Evolutionary conservation across 2,797 vertebrate genomes (phyloP), one percentile per base, ranked within the genome.

Genomic region (Neopelma chrysocephalum): DNA sequence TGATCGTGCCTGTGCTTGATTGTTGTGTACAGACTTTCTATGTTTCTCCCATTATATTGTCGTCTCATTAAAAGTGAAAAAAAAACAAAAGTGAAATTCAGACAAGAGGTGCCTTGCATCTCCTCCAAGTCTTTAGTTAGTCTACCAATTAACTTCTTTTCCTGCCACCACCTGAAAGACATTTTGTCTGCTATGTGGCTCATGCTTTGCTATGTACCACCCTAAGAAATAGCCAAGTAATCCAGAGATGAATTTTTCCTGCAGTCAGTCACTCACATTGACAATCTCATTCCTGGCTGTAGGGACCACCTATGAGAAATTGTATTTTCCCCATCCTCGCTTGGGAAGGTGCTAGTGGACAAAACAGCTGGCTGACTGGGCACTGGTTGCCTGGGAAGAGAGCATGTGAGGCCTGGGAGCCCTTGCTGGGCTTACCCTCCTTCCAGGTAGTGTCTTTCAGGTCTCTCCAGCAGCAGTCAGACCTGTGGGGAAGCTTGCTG

Each of bases 351-450:
- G 12, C n/a, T 58, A 64, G 32, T 45, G 65, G 48, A 40, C 3
- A 8, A 38, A 48, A 22, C 0, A 5, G 7, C 29, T 21, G 14
- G 36, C 45, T 1, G 9, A 9, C 25, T 5, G 9, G 70, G 15
- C 76, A 8, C 12, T 25, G 15, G 25, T 23, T 77, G 34, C 40
- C 47, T 47, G 64, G 38, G 42, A 72, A 14, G 34, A 79, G 57
- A 32, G 53, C 29, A 25, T 1, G 1, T 54, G 66, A 43, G 36
- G 31, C 10, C 54, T 42, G 53, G 10, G 54, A 81, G 27, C 20
- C 34, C 54, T 80, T 53, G 22, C 51, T 64, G 64, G 25, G 25
- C 36, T 84, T 71, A 16, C 5, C 27, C 12, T 50, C 5, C 62
- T 82, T 69, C 50, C 62, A 61, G 31, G 10, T 14, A 13, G 51